Conservation (phyloP, 2,888 invertebrate genomes). For the Tolmerus cingulatus region DNA sequence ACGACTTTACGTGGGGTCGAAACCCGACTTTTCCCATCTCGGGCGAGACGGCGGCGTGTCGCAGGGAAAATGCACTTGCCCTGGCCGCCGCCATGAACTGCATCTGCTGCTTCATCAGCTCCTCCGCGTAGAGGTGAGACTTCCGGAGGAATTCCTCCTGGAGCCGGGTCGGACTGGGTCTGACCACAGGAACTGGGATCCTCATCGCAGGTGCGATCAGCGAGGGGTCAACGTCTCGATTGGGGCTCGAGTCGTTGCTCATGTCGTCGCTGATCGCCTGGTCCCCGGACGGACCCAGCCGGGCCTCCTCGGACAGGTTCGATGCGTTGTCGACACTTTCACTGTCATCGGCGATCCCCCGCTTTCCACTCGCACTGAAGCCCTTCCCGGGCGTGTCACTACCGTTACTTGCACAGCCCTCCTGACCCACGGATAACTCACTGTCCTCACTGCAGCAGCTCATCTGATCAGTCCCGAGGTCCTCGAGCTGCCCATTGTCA, state of each 20-base stretch:
- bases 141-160: constrained; percentile 63
- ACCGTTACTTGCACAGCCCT: constrained; percentile 58
- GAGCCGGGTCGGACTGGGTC: constrained; percentile 56
- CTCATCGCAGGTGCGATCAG: constrained; percentile 52
- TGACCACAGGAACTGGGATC: constrained; percentile 52
- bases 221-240: constrained; percentile 51
- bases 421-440: constrained; percentile 82
- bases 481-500: constrained; percentile 45
- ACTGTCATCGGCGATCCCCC: constrained; percentile 41
- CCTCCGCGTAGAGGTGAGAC: constrained; percentile 63
- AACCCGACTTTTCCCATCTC: constrained; percentile 50
- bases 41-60: constrained; percentile 47
- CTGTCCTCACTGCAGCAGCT: constrained; percentile 81
- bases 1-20: constrained; percentile 47
- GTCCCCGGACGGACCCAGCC: constrained; percentile 20
- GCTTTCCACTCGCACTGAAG: constrained; percentile 7
- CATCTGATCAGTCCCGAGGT: constrained; percentile 62
- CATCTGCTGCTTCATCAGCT: constrained; percentile 64
- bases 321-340: constrained; percentile 48
- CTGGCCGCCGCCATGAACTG: constrained; percentile 63
- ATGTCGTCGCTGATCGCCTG: constrained; percentile 42
- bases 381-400: constrained; percentile 36
- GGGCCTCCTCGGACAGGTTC: constrained; percentile 44
- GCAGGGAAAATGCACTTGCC: constrained; percentile 58
- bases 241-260: constrained; percentile 46